Percentiles rank a stretch among this genome's conserved stretches.
phyloP scores from a whole-genome alignment of 2,888 invertebrate genomes.

The Sialis lutaria region DNA sequence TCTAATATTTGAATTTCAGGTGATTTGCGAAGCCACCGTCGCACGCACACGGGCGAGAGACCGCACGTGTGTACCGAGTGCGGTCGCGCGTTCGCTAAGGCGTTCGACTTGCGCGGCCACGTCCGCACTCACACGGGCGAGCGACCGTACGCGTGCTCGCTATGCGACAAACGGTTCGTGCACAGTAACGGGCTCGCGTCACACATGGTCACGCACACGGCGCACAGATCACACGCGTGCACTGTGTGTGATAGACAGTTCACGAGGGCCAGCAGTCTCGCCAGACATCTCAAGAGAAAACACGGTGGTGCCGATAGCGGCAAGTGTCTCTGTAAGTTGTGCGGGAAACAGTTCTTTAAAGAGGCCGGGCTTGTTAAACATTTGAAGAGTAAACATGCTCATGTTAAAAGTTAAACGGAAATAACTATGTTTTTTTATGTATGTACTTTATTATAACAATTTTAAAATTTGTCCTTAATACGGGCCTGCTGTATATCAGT shows the following conservation, averaged over 20 bases:
- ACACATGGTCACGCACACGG: constrained; percentile 14
- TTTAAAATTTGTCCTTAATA: no score
- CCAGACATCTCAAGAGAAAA: constrained; percentile 6
- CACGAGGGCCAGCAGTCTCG: constrained; percentile 9
- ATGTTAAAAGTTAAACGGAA: no score
- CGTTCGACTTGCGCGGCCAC: constrained; percentile 13
- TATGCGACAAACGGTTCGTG: constrained; percentile 13
- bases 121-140: constrained; percentile 11
- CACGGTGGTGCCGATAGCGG: no score
- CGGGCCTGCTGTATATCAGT: no score
- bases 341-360: no score
- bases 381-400: no score
- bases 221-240: constrained; percentile 9
- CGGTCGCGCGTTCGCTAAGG: constrained; percentile 13
- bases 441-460: no score
- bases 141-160: constrained; percentile 11
- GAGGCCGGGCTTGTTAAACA: no score
- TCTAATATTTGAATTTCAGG: no score
- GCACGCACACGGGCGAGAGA: constrained; percentile 11
- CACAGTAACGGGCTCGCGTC: constrained; percentile 13
- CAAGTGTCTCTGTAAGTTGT: no score
- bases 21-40: not conserved
- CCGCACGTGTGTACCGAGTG: constrained; percentile 13
- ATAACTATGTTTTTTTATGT: no score
- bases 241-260: constrained; percentile 9